Evolutionary conservation across 1,140 invertebrate species (phyloP).

Genomic region (Elymnias hypermnestra): DNA sequence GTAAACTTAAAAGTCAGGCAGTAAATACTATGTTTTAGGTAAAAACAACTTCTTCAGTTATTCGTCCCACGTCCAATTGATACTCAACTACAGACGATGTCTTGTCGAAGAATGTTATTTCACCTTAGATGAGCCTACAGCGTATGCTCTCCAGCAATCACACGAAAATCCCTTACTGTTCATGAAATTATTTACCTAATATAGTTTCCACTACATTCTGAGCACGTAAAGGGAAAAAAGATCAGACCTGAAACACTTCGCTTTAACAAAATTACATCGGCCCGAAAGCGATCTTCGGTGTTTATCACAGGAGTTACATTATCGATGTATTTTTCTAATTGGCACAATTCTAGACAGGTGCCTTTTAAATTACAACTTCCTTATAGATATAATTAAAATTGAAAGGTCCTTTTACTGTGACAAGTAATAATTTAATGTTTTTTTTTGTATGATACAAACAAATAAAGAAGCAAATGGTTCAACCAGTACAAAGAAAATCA

Average conservation of each 20-base stretch:
- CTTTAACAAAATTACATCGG: constrained; percentile 18
- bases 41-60: constrained; percentile 8
- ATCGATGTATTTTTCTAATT: too few species aligned
- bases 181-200: constrained; percentile 24
- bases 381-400: too few species aligned
- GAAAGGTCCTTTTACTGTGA: too few species aligned
- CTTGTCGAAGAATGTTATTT: constrained; percentile 10
- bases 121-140: neutral
- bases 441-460: too few species aligned
- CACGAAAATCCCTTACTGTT: constrained; percentile 20
- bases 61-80: constrained; percentile 15
- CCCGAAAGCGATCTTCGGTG: neutral
- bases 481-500: too few species aligned
- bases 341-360: too few species aligned
- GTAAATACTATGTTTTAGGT: constrained; percentile 9
- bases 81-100: constrained; percentile 14
- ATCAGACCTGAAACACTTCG: constrained; percentile 18
- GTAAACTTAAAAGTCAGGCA: constrained; percentile 8
- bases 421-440: too few species aligned
- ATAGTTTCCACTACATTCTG: constrained; percentile 12
- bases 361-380: too few species aligned
- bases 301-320: constrained; percentile 12
- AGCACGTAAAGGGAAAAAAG: constrained; percentile 14
- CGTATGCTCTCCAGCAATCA: constrained; percentile 20
- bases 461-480: too few species aligned